Evolutionary conservation across 2,113 vertebrate genomes (phyloP).

Genomic region (Pongo pygmaeus): DNA sequence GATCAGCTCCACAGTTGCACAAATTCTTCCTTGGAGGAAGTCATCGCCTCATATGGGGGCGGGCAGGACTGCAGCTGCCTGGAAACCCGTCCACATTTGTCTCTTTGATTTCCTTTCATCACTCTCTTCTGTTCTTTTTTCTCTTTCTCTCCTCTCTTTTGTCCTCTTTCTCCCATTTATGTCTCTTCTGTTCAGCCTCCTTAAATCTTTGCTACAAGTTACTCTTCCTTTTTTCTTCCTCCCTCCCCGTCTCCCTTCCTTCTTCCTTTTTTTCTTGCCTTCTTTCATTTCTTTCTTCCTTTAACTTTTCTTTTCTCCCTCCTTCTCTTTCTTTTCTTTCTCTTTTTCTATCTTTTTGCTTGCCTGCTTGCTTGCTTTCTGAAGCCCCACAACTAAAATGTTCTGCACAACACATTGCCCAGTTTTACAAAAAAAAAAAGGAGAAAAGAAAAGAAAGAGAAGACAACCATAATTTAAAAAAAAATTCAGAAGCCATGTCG

Average conservation of each 20-base stretch:
- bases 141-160: background rate
- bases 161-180: background rate
- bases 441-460: background rate
- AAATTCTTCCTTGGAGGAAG: background rate
- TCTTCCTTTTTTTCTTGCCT: background rate
- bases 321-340: background rate
- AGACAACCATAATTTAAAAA: background rate
- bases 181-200: background rate
- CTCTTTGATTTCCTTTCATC: background rate
- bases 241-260: background rate
- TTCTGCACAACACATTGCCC: background rate
- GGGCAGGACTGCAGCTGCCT: background rate
- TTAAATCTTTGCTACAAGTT: background rate
- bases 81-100: background rate
- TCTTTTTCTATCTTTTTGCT: background rate
- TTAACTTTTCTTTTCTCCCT: background rate
- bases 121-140: background rate
- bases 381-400: background rate
- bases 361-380: background rate
- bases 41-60: rapidly evolving
- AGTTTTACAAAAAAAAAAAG: background rate
- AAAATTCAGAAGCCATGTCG: background rate
- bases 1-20: background rate
- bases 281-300: background rate
- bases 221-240: too few relatives aligned